A percentile compares a stretch with the other conserved stretches of the same genome.
Evolutionary conservation across 2,888 invertebrate species (phyloP).

Genomic region (Eupeodes latifasciatus): DNA sequence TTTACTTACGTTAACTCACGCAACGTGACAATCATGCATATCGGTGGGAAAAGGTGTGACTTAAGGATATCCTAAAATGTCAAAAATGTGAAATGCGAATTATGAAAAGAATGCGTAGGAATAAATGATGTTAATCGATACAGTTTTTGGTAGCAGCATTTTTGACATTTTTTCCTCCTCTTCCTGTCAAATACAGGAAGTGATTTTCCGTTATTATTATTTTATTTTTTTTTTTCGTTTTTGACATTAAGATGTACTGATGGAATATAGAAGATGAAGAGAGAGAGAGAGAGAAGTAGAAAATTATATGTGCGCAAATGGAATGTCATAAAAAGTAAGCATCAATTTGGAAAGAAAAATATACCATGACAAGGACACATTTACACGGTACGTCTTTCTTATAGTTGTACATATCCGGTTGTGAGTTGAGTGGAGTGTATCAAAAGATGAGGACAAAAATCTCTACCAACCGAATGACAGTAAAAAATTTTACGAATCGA

Average conservation of each 20-base stretch:
- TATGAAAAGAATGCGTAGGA: conserved; percentile 11
- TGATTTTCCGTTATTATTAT: conserved; percentile 11
- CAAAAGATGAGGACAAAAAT: neutral
- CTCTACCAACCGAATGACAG: neutral
- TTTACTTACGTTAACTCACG: conserved; percentile 31
- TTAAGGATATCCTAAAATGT: conserved; percentile 1
- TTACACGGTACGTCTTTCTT: conserved; percentile 1
- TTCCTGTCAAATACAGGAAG: conserved; percentile 14
- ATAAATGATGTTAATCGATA: conserved; percentile 42
- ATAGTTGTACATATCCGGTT: conserved; percentile 29
- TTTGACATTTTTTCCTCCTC: neutral
- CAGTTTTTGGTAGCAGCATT: neutral
- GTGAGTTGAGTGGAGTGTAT: neutral
- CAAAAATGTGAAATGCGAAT: conserved; percentile 16
- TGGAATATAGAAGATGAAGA: no score
- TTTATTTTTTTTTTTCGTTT: neutral
- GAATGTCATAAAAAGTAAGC: conserved; percentile 52
- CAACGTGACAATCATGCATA: conserved; percentile 9
- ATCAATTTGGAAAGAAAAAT: conserved; percentile 28
- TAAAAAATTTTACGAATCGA: conserved; percentile 6
- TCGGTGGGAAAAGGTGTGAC: conserved; percentile 6
- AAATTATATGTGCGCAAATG: conserved; percentile 28
- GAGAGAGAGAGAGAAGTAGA: neutral
- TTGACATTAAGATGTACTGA: neutral
- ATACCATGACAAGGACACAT: neutral